These are phyloP conservation scores for Cepaea hortensis DNA, from an alignment of 2,888 invertebrate genomes.

Conservation along the genomic window DNA sequence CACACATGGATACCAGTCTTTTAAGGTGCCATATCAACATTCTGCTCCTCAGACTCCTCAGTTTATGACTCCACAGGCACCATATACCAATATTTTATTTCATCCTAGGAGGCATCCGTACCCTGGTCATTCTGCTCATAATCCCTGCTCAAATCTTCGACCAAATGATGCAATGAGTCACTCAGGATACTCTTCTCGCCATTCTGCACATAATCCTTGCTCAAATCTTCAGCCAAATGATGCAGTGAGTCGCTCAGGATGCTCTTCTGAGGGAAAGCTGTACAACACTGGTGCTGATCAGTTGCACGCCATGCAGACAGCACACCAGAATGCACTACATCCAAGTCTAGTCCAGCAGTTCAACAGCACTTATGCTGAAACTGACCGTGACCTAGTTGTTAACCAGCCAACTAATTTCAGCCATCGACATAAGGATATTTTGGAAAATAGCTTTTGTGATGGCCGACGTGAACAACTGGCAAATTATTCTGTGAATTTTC, in stretches of 20 bases:
- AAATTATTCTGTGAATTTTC: conserved; percentile 66
- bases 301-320: conserved; percentile 24
- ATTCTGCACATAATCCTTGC: not conserved
- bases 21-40: not conserved
- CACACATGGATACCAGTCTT: conserved; percentile 6
- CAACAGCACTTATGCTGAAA: conserved; percentile 81
- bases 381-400: conserved; percentile 81
- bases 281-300: conserved; percentile 17
- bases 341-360: conserved; percentile 32
- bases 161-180: not conserved
- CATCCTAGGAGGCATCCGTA: conserved; percentile 2
- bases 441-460: conserved; percentile 44
- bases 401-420: conserved; percentile 93
- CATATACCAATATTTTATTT: not conserved
- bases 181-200: not conserved
- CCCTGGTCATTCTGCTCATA: not conserved
- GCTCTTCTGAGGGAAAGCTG: not conserved
- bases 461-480: conserved; percentile 62
- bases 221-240: not conserved
- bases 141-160: not conserved
- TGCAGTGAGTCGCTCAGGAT: not conserved
- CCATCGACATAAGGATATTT: conserved; percentile 81
- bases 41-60: not conserved
- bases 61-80: conserved; percentile 18
- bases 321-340: conserved; percentile 33